Evolutionary conservation across 2,888 invertebrate genomes (phyloP).

Genomic region (Prenolepis imparis): DNA sequence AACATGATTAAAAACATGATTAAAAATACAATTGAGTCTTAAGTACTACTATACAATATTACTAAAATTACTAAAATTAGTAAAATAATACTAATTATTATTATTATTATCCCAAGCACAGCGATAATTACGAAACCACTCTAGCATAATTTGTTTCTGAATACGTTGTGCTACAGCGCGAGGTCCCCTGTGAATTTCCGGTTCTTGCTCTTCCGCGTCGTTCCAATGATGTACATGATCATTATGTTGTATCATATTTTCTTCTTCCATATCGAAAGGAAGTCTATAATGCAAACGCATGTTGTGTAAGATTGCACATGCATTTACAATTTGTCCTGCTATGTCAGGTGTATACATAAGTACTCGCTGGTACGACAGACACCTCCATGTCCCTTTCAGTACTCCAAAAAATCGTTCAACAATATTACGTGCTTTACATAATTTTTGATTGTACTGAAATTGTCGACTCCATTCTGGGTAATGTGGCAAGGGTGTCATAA

Average conservation of each 20-base stretch:
- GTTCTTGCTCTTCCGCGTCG: background rate
- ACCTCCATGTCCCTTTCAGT: background rate
- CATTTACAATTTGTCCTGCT: background rate
- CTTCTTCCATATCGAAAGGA: no score
- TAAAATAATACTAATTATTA: no score
- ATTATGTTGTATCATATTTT: no score
- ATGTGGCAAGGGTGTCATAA: background rate
- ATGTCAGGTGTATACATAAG: background rate
- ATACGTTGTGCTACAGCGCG: background rate
- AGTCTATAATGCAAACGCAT: background rate
- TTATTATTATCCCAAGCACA: background rate
- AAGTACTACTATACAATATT: no score
- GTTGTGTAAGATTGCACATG: background rate
- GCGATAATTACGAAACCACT: background rate
- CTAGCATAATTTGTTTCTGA: constrained; percentile 1
- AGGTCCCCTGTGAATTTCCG: background rate
- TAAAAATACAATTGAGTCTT: no score
- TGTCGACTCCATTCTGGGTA: background rate
- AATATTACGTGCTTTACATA: background rate
- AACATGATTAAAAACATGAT: no score
- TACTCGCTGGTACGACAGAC: background rate
- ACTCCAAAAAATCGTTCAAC: background rate
- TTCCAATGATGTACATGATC: background rate
- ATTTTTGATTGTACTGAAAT: background rate
- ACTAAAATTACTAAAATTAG: no score